Evolutionary conservation across 2,797 vertebrate species (phyloP), one percentile per base, ranked within the genome.

Genomic region (Nannoperca australis): DNA sequence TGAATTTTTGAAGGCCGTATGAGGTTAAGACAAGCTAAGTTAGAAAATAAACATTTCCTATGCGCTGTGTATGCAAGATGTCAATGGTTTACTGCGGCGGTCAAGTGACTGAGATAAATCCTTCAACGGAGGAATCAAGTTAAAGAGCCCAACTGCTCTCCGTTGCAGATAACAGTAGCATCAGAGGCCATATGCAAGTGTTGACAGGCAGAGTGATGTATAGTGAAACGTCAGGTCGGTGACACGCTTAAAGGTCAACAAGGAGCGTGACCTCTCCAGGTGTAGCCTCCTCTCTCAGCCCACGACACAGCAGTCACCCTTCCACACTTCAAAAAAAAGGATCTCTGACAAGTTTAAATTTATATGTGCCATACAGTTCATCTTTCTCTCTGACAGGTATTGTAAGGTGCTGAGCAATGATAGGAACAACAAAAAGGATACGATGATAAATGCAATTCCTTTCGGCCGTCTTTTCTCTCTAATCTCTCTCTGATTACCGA

Each of bases 161-260:
- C 24, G 20, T 38, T 66, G 65, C 42, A 76, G 83, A 87, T 84
- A 89, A 78, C 73, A 36, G 88, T 58, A 54, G 88, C 83, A 56
- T 72, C 3, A 18, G 51, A 69, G 64, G 69, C 81, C 82, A 60
- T 44, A 73, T 73, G 85, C 81, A 58, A 81, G 87, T 72, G 91
- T 70, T 91, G 90, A 92, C 91, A 91, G 88, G 88, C 76, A 49
- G 84, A 92, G 79, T 87, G 92, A 91, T 92, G 85, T 72, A 76
- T 84, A 32, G 84, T 51, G 66, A 87, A 84, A 60, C 75, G 70
- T 81, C 66, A 76, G 81, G 79, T 83, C 79, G 24, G 74, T 30
- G 53, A 83, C 84, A 85, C 13, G 59, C 79, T 38, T 49, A 63
- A 77, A 91, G 91, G 90, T 94, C 93, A 93, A 92, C 89, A 84